Evolutionary conservation across 64 coral and sea anemone genomes (phyloP), one percentile per base, ranked within the genome.

Genomic region (Pocillopora damicornis): DNA sequence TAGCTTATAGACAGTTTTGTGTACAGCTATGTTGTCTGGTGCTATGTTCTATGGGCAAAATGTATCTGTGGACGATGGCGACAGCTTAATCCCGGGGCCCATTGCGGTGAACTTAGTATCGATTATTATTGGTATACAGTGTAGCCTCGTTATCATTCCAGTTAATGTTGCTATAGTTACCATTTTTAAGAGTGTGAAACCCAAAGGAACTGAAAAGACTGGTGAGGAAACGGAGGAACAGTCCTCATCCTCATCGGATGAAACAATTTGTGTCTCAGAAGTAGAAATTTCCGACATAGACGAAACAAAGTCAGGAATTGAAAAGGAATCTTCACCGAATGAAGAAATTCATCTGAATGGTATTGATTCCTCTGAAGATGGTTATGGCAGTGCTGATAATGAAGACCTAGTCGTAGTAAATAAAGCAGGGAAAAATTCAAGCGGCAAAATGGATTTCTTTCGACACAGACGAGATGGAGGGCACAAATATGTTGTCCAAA

Each of bases 1-100:
- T 30, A 30, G 30, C 30, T 30, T 30, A 30, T 30, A 30, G 30
- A 30, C 30, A 30, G 30, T 30, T 30, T 30, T 30, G 30, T 30
- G 30, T 30, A 30, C 30, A 30, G 30, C 30, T 30, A 30, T 30
- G 30, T 30, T 30, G 30, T 61, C 92, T 5, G 90, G 88, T 81
- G 88, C 88, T 60, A 94, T 94, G 92, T 94, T 94, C 59, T 94
- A 94, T 38, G 92, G 92, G 15, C 88, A 82, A 73, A 66, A 15
- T 65, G 76, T 59, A 90, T 25, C 56, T 2, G 82, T 59, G 30
- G 83, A 90, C 60, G 23, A 58, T 56, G 74, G 80, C 75, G 83
- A 35, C 75, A 78, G 58, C n/a, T 25, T 90, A 25, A 25, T 58
- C 26, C 77, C 90, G 62, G 92, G 88, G 11, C 92, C 92, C 35